phyloP scores from a whole-genome alignment of 2,888 invertebrate genomes.

The Cantharis rustica region DNA sequence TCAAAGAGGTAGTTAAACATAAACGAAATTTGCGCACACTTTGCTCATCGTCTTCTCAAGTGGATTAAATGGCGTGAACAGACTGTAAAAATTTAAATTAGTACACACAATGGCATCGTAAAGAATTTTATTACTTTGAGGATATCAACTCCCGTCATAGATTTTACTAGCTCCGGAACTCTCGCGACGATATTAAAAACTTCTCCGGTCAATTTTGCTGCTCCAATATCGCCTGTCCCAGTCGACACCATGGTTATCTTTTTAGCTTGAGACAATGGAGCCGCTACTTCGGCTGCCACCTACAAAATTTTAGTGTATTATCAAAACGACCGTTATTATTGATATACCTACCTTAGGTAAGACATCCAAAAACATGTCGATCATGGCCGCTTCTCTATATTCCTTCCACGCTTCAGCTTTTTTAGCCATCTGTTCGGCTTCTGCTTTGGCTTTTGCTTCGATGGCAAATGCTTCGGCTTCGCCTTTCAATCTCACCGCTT shows the following conservation, averaged over 20 bases:
- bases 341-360: constrained; percentile 79
- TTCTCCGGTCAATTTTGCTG: constrained; percentile 92
- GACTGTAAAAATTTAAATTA: constrained; percentile 32
- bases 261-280: constrained; percentile 91
- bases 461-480: constrained; percentile 93
- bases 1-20: constrained; percentile 23
- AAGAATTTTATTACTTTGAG: constrained; percentile 67
- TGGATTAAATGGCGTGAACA: constrained; percentile 33
- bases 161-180: constrained; percentile 90
- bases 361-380: constrained; percentile 95
- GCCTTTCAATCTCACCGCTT: constrained; percentile 82
- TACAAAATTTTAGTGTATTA: constrained; percentile 50
- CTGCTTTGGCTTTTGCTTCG: constrained; percentile 92
- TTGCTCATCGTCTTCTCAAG: background rate
- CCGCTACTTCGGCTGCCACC: constrained; percentile 96
- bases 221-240: constrained; percentile 89
- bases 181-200: constrained; percentile 90
- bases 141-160: constrained; percentile 93
- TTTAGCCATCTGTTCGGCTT: constrained; percentile 96
- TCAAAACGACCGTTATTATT: background rate
- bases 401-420: constrained; percentile 98
- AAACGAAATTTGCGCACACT: constrained; percentile 12
- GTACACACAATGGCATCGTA: background rate
- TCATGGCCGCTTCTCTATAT: constrained; percentile 93
- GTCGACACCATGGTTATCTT: constrained; percentile 97